Base-by-base conservation (phyloP, 1,140 invertebrate genomes). In the Drosophila albomicans region DNA sequence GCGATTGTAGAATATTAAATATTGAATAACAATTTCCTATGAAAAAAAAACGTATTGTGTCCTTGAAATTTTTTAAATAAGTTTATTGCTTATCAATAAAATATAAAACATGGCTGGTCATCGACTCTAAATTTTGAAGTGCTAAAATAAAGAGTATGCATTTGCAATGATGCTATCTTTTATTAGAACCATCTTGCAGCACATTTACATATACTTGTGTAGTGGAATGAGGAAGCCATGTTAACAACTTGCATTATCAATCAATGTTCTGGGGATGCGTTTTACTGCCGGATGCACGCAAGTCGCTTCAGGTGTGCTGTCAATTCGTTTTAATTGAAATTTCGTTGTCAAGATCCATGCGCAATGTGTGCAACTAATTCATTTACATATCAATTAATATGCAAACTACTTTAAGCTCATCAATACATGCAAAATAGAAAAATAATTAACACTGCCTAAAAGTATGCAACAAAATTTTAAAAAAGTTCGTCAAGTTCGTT, bases 361-460 rank as follows among this genome's bases (percentile, higher is more conserved):
- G 38, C 58, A 43, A 13, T 43, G 11, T 13, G 41, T 6, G 41
- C 41, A 49, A 35, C 10, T 38, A 30, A 32, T 35, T 20, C 16
- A 88, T 88, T 89, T 65, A 70, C 84, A 88, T 89, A 67, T 70
- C 67, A 84, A 89, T 89, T 89, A 52, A 68, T 64, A 66, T 56
- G 51, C 43, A 54, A 75, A 66, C 79, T 70, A 16, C n/a, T 32
- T 32, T 3, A 56, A 11, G 28, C 61, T 32, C 5, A 57, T 3
- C 13, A 61, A 64, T 48, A 67, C 32, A 28, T 32, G 41, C 28
- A 13, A 20, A 15, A 49, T 15, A 10, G 5, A 28, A 8, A 3
- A 52, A 10, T 25, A 41, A 32, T 13, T 58, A 7, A 5, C 8
- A 2, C 7, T 45, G 4, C 61, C 43, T 7, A 30, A 67, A 76